Evolutionary conservation across 2,797 vertebrate genomes (phyloP).

Genomic region (Chelon auratus): DNA sequence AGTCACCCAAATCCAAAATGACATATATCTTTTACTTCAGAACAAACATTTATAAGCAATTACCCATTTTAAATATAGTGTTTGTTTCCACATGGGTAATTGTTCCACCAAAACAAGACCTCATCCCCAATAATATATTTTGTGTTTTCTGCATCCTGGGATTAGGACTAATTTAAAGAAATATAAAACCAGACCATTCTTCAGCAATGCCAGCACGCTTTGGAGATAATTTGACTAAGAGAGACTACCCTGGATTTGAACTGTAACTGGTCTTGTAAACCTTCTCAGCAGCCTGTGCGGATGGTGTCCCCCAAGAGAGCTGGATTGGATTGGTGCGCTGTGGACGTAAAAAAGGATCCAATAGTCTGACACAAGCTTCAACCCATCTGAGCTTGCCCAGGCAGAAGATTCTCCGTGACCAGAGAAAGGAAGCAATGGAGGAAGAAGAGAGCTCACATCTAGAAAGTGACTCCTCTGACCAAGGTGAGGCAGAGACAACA

Average conservation of each 20-base stretch:
- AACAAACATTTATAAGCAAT: too few species aligned
- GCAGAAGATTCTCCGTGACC: slow-evolving; percentile 59
- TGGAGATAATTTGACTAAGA: too few species aligned
- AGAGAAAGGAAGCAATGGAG: slow-evolving; percentile 66
- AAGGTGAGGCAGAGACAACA: slow-evolving; percentile 67
- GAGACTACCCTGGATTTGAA: slow-evolving; percentile 12
- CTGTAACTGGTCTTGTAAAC: slow-evolving; percentile 32
- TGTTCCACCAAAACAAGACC: too few species aligned
- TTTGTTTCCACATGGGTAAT: too few species aligned
- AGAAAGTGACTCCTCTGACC: slow-evolving; percentile 83
- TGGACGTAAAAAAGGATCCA: slow-evolving; percentile 70
- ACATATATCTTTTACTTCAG: too few species aligned
- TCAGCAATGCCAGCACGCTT: too few species aligned
- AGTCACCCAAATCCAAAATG: too few species aligned
- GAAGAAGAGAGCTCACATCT: slow-evolving; percentile 78
- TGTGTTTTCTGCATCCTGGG: too few species aligned
- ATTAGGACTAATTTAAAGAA: too few species aligned
- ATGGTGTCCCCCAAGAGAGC: slow-evolving; percentile 80
- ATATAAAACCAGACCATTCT: too few species aligned
- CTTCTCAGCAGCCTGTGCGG: slow-evolving; percentile 80
- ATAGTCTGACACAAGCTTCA: slow-evolving; percentile 52
- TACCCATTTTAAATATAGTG: too few species aligned
- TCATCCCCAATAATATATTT: too few species aligned
- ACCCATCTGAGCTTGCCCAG: slow-evolving; percentile 66
- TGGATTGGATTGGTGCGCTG: slow-evolving; percentile 69